Base-by-base conservation (phyloP, 2,797 vertebrate genomes). In the Gambusia yucatana region DNA sequence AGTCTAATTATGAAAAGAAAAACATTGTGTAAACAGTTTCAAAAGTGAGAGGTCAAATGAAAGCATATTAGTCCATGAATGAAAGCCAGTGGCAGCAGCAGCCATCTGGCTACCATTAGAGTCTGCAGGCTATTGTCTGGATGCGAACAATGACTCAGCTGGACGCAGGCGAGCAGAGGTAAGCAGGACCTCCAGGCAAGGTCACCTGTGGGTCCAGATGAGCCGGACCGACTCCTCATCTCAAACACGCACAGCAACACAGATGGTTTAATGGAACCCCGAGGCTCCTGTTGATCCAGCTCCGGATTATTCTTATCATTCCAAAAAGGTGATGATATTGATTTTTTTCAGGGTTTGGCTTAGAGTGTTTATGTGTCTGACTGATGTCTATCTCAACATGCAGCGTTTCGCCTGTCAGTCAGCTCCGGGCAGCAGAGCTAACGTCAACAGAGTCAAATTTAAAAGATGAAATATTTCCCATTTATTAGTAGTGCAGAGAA, bases 261-360 rank as follows among this genome's bases (percentile, higher is more conserved):
- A 82, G 78, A 81, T 78, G 80, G 83, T 63, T 81, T 85, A 86
- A 87, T 14, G 74, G 59, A 79, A 55, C 81, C 90, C 79, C 39
- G 77, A 80, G 82, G 86, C 84, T 57, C 25, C 89, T 82, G 88
- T 83, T 79, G 52, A 87, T 89, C 90, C 78, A 82, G 90, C 87
- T 84, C 75, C 43, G 89, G 89, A 90, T 92, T 91, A 90, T 89
- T 91, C 89, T 93, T 91, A 93, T 92, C 91, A 71, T 83, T 79
- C 85, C 76, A 89, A 86, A 89, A 90, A 91, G 92, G 89, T 88
- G 90, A 88, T 84, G 88, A 76, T 90, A 93, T 92, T 85, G 92
- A 92, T 57, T 57, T 91, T 89, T 89, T 77, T 50, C 22, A 41
- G 82, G 72, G 20, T 79, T 81, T 69, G 80, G 81, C 78, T 81